These are phyloP conservation scores for Neuroscelio doddi DNA, from an alignment of 2,888 invertebrate genomes.

Conservation along the genomic window DNA sequence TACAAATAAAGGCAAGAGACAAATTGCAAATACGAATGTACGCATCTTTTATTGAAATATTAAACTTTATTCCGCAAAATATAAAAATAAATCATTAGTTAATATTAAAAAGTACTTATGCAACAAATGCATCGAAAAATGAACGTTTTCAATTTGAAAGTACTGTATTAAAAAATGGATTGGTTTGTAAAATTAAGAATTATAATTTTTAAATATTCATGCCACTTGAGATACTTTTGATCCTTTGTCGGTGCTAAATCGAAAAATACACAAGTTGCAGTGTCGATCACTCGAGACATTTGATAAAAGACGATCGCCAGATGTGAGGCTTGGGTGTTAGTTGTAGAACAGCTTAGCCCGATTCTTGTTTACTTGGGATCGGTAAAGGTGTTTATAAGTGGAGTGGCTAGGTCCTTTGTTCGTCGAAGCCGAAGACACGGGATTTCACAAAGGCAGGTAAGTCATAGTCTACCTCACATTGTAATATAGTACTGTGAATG, in stretches of 20 bases:
- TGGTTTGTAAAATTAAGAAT: no score
- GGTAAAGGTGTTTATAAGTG: constrained; percentile 58
- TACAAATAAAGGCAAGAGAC: constrained; percentile 23
- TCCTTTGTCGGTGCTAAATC: constrained; percentile 40
- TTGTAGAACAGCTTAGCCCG: constrained; percentile 50
- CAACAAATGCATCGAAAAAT: no score
- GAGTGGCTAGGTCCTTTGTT: constrained; percentile 59
- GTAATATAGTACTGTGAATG: constrained; percentile 50
- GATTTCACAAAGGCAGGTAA: constrained; percentile 46
- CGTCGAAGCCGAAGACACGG: constrained; percentile 45
- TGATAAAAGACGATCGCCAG: constrained; percentile 49
- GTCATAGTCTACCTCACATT: constrained; percentile 29
- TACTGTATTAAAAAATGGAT: no score
- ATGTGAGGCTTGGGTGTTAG: constrained; percentile 50
- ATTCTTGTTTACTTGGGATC: constrained; percentile 58
- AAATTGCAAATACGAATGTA: constrained; percentile 13
- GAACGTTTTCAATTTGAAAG: no score
- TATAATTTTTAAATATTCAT: constrained; percentile 27
- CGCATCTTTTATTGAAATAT: no score
- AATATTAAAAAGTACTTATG: no score
- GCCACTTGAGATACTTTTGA: constrained; percentile 28
- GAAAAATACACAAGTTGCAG: constrained; percentile 38
- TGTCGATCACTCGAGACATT: constrained; percentile 45
- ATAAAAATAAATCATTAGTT: no score
- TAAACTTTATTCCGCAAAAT: no score